These are phyloP conservation scores for Poeciliopsis infans DNA, from an alignment of 2,797 vertebrate species.

Conservation along the genomic window DNA sequence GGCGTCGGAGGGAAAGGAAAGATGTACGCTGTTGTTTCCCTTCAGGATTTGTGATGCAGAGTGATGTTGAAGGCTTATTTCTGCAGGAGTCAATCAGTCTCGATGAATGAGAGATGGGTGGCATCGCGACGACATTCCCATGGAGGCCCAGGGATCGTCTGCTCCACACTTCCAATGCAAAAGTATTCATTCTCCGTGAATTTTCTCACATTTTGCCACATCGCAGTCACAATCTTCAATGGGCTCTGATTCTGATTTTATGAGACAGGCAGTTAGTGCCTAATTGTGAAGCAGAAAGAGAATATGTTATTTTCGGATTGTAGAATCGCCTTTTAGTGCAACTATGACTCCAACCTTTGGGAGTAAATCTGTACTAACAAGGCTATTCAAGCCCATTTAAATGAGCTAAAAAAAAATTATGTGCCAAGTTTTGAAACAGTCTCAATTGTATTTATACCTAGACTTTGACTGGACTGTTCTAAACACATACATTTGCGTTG, in stretches of 20 bases:
- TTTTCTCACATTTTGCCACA: not conserved
- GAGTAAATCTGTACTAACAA: not conserved
- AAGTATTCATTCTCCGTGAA: not conserved
- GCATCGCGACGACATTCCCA: slow-evolving; percentile 41
- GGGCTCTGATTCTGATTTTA: not conserved
- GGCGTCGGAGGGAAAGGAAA: slow-evolving; percentile 2
- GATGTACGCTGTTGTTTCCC: slow-evolving; percentile 19
- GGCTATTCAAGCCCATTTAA: not conserved
- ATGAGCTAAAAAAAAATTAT: not conserved
- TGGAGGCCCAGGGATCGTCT: slow-evolving; percentile 26
- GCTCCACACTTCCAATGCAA: slow-evolving; percentile 19
- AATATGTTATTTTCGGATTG: not conserved
- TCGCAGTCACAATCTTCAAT: not conserved
- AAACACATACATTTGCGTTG: not conserved
- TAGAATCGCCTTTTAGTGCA: not conserved
- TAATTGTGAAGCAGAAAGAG: not conserved
- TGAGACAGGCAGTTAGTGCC: not conserved
- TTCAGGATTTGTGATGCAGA: slow-evolving; percentile 46
- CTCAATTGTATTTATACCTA: not conserved
- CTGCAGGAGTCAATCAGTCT: slow-evolving; percentile 55
- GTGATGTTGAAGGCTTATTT: slow-evolving; percentile 57
- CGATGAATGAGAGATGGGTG: slow-evolving; percentile 19
- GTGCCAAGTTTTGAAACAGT: not conserved
- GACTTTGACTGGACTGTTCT: not conserved
- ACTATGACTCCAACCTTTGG: not conserved